These are phyloP conservation scores for Helicoverpa zea DNA, from an alignment of 1,140 invertebrate species.

Conservation along the genomic window DNA sequence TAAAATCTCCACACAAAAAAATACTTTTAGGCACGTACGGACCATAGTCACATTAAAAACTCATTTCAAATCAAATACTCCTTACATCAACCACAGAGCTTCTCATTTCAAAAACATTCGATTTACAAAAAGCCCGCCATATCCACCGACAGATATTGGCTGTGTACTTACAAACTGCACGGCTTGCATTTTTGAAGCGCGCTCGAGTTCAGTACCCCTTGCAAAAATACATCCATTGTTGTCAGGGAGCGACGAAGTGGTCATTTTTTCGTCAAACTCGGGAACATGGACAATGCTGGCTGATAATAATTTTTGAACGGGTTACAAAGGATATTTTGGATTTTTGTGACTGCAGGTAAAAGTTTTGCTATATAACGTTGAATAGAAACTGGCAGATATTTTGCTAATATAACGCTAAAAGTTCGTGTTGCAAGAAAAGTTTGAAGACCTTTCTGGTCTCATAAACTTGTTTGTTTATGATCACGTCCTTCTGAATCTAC, in stretches of 20 bases:
- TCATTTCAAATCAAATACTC: no score
- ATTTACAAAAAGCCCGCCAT: not conserved
- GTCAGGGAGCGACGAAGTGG: not conserved
- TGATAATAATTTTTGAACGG: slow-evolving; percentile 1
- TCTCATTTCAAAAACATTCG: not conserved
- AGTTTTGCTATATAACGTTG: no score
- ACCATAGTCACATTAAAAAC: no score
- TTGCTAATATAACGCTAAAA: no score
- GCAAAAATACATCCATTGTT: slow-evolving; percentile 33
- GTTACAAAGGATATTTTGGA: not conserved
- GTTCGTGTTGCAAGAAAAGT: no score
- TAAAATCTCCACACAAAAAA: no score
- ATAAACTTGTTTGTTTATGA: no score
- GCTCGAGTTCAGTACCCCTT: slow-evolving; percentile 21
- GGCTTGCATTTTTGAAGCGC: slow-evolving; percentile 40
- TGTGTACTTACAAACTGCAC: not conserved
- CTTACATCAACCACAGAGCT: not conserved
- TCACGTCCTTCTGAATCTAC: no score
- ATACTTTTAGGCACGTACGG: no score
- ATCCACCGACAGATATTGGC: slow-evolving; percentile 7
- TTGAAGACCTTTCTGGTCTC: no score
- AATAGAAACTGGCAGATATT: no score
- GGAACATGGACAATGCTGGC: not conserved
- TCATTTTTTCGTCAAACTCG: slow-evolving; percentile 21
- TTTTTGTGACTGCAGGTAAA: not conserved